These are phyloP conservation scores for Emydura subglobosa DNA, from an alignment of 2,113 vertebrate species.

Conservation along the genomic window DNA sequence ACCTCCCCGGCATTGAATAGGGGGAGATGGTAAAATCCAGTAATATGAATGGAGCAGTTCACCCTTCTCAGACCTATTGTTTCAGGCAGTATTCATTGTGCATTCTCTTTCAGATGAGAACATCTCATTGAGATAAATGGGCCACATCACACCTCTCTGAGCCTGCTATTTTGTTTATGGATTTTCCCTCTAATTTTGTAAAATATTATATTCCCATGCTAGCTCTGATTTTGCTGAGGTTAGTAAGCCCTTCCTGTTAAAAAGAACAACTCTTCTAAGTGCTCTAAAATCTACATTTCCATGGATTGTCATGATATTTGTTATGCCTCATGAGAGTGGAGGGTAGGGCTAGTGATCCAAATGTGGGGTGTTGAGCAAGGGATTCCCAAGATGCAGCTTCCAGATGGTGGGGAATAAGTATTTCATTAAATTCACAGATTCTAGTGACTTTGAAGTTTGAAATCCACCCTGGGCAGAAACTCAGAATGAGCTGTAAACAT, in stretches of 20 bases:
- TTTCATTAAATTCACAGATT: not conserved
- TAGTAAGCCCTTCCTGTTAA: not conserved
- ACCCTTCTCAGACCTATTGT: too few species aligned
- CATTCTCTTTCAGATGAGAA: not conserved
- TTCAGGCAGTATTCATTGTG: not conserved
- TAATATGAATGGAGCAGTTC: too few species aligned
- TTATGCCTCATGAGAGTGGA: not conserved
- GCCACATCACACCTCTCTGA: not conserved
- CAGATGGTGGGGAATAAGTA: not conserved
- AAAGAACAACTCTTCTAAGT: not conserved
- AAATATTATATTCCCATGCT: not conserved
- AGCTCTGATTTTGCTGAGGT: not conserved
- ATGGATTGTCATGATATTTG: not conserved
- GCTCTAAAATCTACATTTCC: not conserved
- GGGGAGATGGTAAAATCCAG: too few species aligned
- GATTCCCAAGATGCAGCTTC: not conserved
- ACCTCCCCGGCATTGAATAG: not conserved
- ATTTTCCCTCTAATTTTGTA: not conserved
- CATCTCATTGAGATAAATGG: not conserved
- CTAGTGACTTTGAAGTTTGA: not conserved
- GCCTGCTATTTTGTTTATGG: not conserved
- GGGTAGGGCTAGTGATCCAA: not conserved
- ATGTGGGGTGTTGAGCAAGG: not conserved
- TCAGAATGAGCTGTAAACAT: not conserved
- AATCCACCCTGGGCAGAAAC: not conserved